These are phyloP conservation scores for Lycia hirtaria DNA, from an alignment of 2,888 invertebrate genomes.

Conservation along the genomic window DNA sequence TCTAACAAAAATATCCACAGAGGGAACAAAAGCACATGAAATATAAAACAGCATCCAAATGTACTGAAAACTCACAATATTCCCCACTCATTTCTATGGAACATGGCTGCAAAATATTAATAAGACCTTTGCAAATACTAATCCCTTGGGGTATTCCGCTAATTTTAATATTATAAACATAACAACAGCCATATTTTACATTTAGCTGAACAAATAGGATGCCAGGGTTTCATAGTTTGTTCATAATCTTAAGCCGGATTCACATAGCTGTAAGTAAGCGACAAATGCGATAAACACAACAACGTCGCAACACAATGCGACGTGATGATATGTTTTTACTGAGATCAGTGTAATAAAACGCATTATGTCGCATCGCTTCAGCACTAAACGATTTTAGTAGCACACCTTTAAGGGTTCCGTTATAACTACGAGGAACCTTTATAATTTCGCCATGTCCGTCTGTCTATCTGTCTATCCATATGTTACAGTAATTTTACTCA, in stretches of 20 bases:
- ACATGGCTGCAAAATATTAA: slow-evolving; percentile 21
- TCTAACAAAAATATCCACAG: slow-evolving; percentile 13
- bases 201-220: slow-evolving; percentile 35
- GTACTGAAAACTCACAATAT: slow-evolving; percentile 2
- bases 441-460: no score
- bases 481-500: no score
- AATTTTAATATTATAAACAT: slow-evolving; percentile 46
- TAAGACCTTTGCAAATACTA: slow-evolving; percentile 27
- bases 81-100: not conserved
- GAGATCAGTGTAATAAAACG: no score
- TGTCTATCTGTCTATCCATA: no score
- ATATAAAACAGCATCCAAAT: slow-evolving; percentile 22
- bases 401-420: no score
- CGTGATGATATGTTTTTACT: no score
- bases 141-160: slow-evolving; percentile 44
- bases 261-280: no score
- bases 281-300: no score
- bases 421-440: no score
- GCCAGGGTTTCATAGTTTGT: slow-evolving; percentile 20
- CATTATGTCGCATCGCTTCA: no score
- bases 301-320: no score
- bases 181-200: slow-evolving; percentile 45
- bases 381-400: no score
- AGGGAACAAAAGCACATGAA: slow-evolving; percentile 16
- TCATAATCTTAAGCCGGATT: slow-evolving; percentile 10